Evolutionary conservation across 1,140 invertebrate genomes (phyloP).

Genomic region (Leptonema lineaticorne): DNA sequence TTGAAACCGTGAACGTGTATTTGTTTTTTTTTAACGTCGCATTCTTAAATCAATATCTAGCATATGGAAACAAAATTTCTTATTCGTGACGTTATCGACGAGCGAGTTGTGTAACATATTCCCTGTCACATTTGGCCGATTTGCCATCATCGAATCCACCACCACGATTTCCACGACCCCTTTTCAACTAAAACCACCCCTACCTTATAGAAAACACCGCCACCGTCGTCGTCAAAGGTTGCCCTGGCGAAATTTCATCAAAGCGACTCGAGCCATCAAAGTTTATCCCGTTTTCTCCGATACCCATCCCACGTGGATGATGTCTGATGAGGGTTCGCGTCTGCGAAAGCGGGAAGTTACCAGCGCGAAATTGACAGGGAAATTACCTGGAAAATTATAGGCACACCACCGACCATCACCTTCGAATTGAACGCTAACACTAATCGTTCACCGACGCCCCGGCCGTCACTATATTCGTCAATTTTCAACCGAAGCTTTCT

Average conservation of each 20-base stretch:
- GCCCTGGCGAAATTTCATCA: constrained; percentile 7
- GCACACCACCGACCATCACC: neutral
- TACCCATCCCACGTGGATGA: neutral
- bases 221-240: neutral
- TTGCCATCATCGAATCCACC: neutral
- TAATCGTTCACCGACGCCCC: neutral
- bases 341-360: neutral
- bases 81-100: too few species aligned
- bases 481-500: too few species aligned
- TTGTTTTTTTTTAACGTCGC: too few species aligned
- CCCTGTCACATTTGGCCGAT: constrained; percentile 6
- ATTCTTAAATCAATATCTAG: too few species aligned
- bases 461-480: too few species aligned
- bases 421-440: too few species aligned
- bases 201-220: too few species aligned
- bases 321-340: constrained; percentile 6
- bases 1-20: too few species aligned
- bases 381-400: constrained; percentile 19
- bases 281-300: neutral
- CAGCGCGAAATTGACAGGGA: constrained; percentile 9
- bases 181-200: too few species aligned
- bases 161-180: too few species aligned
- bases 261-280: constrained; percentile 9
- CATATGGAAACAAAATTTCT: too few species aligned
- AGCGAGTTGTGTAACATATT: neutral